Base-by-base conservation (phyloP, 37 sponge, comb jelly and placozoan genomes). In the Chondrosia reniformis region DNA sequence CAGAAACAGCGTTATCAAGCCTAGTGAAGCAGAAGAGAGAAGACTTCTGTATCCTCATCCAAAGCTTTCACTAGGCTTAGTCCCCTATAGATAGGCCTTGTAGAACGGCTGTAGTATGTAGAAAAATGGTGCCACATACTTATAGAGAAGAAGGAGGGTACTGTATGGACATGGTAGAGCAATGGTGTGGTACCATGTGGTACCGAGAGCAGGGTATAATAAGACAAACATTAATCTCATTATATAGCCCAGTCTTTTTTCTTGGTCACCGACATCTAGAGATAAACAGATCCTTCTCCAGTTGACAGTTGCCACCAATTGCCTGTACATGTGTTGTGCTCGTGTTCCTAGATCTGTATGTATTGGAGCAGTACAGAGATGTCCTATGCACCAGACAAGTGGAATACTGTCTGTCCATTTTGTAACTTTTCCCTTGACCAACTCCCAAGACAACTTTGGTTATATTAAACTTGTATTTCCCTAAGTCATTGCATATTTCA, bases 191-290 rank as follows among this genome's bases (percentile, higher is more conserved):
- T 41, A 88, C 91, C 42, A 72, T 83, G 10, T 93, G 79, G 88
- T 17, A 79, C 95, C 25, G 89, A 91, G 75, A 74, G 76, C 17
- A 94, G 89, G 25, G 82, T 85, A 43, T 81, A 54, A 93, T 94
- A 38, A 85, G 87, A 79, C 19, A 79, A 33, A 7, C 31, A 30
- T 28, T 67, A 7, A 37, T 69, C 39, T 22, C 21, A 28, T 41
- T 36, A n/a, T n/a, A n/a, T n/a, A n/a, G 12, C 12, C 67, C 37
- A 17, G 15, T 21, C 22, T 19, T 15, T 19, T 15, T 19, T 49
- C 52, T 49, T 15, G 15, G 52, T 49, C 52, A 19, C 15, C 52
- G 52, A 19, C 15, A 37, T 10, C 9, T 28, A 21, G 9, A 21
- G 74, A 22, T n/a, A 62, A 8, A 22, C 27, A 22, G 13, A 9